A percentile compares a stretch with the other conserved stretches of the same genome.
phyloP scores from a whole-genome alignment of 2,113 vertebrate species.

The Columba janthina region DNA sequence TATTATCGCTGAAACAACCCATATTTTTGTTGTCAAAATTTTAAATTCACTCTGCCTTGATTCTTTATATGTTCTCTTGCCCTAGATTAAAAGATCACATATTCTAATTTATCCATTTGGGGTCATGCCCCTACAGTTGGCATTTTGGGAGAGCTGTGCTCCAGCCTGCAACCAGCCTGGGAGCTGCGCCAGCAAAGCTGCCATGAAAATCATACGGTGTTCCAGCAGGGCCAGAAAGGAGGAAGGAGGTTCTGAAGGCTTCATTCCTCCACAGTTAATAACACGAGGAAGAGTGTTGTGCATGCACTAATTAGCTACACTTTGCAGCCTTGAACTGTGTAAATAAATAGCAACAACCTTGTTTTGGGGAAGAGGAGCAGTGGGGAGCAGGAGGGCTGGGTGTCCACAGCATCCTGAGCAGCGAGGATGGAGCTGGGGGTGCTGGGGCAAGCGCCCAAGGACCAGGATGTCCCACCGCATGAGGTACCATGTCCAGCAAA shows the following conservation, averaged over 20 bases:
- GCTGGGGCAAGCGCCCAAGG: background rate
- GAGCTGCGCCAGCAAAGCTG: background rate
- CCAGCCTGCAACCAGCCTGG: background rate
- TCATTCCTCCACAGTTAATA: background rate
- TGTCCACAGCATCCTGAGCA: fast-evolving
- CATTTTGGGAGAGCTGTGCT: background rate
- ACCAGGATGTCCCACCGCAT: fast-evolving
- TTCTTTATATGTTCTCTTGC: background rate
- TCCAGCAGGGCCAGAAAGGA: background rate
- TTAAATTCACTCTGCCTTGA: background rate
- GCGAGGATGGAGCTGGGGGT: fast-evolving
- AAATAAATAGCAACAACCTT: background rate
- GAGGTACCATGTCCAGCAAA: fast-evolving
- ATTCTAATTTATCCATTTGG: background rate
- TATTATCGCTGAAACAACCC: background rate
- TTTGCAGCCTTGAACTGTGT: background rate
- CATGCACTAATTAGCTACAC: background rate
- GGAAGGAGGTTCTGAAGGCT: background rate
- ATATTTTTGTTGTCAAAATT: constrained; percentile 4
- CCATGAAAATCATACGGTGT: fast-evolving
- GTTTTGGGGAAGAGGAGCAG: background rate
- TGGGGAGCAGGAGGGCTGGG: background rate
- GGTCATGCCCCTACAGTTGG: background rate
- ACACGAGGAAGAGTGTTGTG: background rate
- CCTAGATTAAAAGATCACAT: background rate